Percentiles rank a stretch among this genome's conserved stretches.
phyloP scores from a whole-genome alignment of 37 sponge, comb jelly and placozoan species.

The Dysidea cf. avara region DNA sequence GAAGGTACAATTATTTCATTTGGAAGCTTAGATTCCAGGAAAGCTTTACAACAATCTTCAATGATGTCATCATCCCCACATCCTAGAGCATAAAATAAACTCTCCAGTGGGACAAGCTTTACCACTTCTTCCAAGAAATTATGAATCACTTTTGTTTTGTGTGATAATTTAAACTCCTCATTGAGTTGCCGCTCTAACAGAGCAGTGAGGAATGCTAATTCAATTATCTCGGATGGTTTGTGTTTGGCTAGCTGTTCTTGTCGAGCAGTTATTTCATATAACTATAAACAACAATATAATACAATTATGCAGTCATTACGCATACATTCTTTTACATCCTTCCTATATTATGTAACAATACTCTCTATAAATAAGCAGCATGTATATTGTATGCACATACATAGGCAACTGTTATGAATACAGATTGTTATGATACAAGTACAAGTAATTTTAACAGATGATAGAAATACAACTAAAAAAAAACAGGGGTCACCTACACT shows the following conservation, averaged over 20 bases:
- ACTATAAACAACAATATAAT: not conserved
- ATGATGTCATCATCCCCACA: slow-evolving; percentile 23
- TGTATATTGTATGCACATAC: too few species aligned
- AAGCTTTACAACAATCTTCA: slow-evolving; percentile 44
- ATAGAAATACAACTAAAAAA: too few species aligned
- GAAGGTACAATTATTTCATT: slow-evolving; percentile 30
- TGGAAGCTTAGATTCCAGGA: not conserved
- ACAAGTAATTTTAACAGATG: too few species aligned
- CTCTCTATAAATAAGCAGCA: too few species aligned
- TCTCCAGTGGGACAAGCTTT: slow-evolving; percentile 54
- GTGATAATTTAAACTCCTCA: not conserved
- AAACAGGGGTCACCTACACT: too few species aligned
- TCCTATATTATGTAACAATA: too few species aligned
- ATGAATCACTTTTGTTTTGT: slow-evolving; percentile 9
- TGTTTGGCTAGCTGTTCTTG: slow-evolving; percentile 55
- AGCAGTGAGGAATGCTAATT: slow-evolving; percentile 39
- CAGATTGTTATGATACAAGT: too few species aligned
- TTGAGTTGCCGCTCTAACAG: slow-evolving; percentile 30
- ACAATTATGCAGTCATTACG: too few species aligned
- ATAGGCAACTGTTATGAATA: too few species aligned
- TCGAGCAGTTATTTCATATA: not conserved
- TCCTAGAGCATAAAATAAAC: slow-evolving; percentile 49
- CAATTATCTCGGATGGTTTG: slow-evolving; percentile 47
- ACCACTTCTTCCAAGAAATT: slow-evolving; percentile 54
- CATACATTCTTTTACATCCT: too few species aligned